Percentiles rank a stretch among this genome's conserved stretches.
phyloP scores from a whole-genome alignment of 2,113 vertebrate genomes.

The Labeo rohita region DNA sequence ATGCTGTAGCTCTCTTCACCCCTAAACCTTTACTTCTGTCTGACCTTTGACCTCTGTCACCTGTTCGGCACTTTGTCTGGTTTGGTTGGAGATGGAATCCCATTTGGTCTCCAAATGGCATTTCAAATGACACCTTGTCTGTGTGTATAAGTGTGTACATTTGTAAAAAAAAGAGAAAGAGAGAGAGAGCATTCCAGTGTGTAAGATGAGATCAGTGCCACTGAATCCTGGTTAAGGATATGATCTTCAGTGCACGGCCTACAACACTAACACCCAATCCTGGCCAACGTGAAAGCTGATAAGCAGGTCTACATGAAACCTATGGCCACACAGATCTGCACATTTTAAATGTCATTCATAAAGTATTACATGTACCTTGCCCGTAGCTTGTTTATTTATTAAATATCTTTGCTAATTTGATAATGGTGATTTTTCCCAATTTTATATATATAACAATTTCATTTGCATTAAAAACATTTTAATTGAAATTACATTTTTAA shows the following conservation, averaged over 20 bases:
- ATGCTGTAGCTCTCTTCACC: slow-evolving; percentile 56
- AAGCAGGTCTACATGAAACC: background rate
- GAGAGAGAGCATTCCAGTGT: slow-evolving; percentile 35
- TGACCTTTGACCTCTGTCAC: slow-evolving; percentile 29
- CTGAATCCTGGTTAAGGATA: slow-evolving; percentile 24
- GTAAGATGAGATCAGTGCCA: slow-evolving; percentile 27
- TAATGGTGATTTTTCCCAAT: no score
- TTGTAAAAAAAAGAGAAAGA: slow-evolving; percentile 38
- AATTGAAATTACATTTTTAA: no score
- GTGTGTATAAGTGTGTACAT: background rate
- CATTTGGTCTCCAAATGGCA: slow-evolving; percentile 51
- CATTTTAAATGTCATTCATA: background rate
- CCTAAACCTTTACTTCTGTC: slow-evolving; percentile 28
- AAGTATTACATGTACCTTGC: no score
- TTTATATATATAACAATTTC: no score
- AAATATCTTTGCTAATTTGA: no score
- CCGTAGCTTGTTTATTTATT: no score
- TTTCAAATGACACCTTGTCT: slow-evolving; percentile 15
- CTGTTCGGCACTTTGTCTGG: slow-evolving; percentile 46
- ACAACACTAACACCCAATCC: background rate
- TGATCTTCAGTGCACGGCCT: background rate
- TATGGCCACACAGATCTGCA: background rate
- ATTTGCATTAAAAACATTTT: no score
- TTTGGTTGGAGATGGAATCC: slow-evolving; percentile 37
- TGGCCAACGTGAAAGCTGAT: background rate